Evolutionary conservation across 2,888 invertebrate species (phyloP).

Genomic region (Caenorhabditis auriculariae): DNA sequence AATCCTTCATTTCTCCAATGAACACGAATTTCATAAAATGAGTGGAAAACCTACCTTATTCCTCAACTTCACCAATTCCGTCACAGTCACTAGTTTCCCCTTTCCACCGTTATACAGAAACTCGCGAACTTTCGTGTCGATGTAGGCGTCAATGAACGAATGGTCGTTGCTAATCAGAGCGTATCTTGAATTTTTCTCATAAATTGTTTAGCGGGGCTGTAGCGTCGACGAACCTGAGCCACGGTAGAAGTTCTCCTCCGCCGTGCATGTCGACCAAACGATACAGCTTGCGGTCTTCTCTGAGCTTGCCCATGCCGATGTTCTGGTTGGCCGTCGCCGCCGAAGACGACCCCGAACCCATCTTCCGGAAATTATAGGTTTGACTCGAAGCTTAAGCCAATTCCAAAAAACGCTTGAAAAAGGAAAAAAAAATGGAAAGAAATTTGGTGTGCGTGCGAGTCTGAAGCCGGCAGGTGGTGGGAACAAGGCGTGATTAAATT

Average conservation of each 20-base stretch:
- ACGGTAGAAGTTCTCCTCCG: conserved; percentile 86
- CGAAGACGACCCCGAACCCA: conserved; percentile 33
- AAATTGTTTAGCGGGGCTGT: conserved; percentile 61
- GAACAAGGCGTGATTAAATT: too few species aligned
- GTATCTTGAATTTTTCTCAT: conserved; percentile 43
- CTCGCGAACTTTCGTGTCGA: conserved; percentile 73
- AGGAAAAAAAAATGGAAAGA: too few species aligned
- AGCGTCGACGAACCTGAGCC: conserved; percentile 65
- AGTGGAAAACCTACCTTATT: conserved; percentile 38
- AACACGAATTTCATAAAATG: background rate
- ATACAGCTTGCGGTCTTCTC: conserved; percentile 39
- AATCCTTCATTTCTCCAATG: background rate
- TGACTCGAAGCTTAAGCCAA: too few species aligned
- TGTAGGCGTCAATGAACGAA: conserved; percentile 41
- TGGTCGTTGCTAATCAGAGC: conserved; percentile 50
- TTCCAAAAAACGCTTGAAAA: too few species aligned
- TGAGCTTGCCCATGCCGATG: conserved; percentile 34
- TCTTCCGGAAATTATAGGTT: conserved; percentile 7
- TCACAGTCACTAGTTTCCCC: conserved; percentile 86
- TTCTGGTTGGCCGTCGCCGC: conserved; percentile 20
- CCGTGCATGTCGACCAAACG: conserved; percentile 83
- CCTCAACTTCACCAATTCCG: conserved; percentile 81
- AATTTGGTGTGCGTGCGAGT: too few species aligned
- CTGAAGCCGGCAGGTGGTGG: too few species aligned
- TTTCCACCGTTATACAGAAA: conserved; percentile 90